Conservation (phyloP, 2,888 invertebrate genomes). For the Ellobium chinense region DNA sequence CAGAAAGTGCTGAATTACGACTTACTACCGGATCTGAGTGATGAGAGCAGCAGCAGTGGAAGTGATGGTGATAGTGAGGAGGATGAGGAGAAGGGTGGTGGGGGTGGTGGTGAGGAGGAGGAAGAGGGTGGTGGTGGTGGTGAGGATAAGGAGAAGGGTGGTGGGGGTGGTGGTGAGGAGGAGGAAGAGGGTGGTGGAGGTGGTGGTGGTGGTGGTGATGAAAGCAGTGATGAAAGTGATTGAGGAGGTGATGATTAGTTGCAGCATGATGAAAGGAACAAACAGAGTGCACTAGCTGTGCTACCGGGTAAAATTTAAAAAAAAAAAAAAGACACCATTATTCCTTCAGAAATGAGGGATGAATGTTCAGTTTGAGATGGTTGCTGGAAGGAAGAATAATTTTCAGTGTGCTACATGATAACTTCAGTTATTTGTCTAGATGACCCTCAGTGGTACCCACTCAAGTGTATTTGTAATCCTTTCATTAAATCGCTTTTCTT, state of each 20-base stretch:
- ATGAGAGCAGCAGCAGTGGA: not conserved
- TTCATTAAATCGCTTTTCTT: too few species aligned
- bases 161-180: not conserved
- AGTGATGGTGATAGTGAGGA: not conserved
- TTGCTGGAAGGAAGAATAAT: too few species aligned
- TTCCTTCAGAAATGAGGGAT: too few species aligned
- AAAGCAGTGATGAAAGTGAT: too few species aligned
- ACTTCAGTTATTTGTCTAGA: too few species aligned
- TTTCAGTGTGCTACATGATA: too few species aligned
- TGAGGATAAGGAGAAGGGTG: not conserved
- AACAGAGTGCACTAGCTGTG: not conserved
- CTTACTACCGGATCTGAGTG: not conserved
- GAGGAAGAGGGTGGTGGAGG: not conserved
- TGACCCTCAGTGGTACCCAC: too few species aligned
- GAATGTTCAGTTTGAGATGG: too few species aligned
- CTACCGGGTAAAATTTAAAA: too few species aligned
- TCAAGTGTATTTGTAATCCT: too few species aligned
- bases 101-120: not conserved
- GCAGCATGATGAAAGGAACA: not conserved
- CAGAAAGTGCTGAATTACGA: conserved; percentile 43
- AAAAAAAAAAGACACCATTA: too few species aligned
- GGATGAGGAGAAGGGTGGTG: not conserved
- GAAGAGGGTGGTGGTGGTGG: conserved; percentile 2
- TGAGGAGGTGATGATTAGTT: conserved; percentile 5
- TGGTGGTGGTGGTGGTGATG: not conserved